Evolutionary conservation across 1,140 invertebrate genomes (phyloP), one percentile per base, ranked within the genome.

Genomic region (Eufriesea mexicana): DNA sequence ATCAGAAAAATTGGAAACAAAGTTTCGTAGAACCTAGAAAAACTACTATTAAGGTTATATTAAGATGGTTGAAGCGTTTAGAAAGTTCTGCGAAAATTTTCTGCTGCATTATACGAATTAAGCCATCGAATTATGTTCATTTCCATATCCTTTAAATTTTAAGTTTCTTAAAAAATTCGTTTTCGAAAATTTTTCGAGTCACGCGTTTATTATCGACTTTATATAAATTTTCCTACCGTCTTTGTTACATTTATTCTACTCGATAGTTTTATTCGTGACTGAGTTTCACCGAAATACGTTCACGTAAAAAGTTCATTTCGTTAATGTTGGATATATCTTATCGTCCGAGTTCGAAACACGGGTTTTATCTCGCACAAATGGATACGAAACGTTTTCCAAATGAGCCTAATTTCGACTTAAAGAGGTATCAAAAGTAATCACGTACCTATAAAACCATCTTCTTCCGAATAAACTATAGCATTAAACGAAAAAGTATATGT

Each of bases 251-350:
- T 35, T n/a, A 67, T 45, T 67, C 45, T 67, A 67, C 12, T 67
- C 10, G 10, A 64, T n/a, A 23, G 9, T 45, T 42, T 47, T 23
- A 67, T 18, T 12, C 18, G 42, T 67, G 42, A 67, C 64, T 67
- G 20, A 45, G 9, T 45, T 23, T 70, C n/a, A 8, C 23, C 12
- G 45, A 67, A 47, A 67, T 67, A n/a, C 5, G 12, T 67, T 23
- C 42, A n/a, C 42, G 23, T n/a, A n/a, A 68, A 14, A 25, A 23
- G 25, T 54, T 20, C 51, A 25, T 61, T 61, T 61, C n/a, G 9
- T 49, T 71, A 67, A 45, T 47, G 23, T 12, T 10, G 16, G 16
- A 55, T 71, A 49, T 67, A 20, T 71, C 68, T 71, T 71, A 71
- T 71, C 68, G 18, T 54, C 2, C 28, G 35, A 20, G 7, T 35